Evolutionary conservation across 1,140 invertebrate genomes (phyloP).

Genomic region (Diorhabda sublineata): DNA sequence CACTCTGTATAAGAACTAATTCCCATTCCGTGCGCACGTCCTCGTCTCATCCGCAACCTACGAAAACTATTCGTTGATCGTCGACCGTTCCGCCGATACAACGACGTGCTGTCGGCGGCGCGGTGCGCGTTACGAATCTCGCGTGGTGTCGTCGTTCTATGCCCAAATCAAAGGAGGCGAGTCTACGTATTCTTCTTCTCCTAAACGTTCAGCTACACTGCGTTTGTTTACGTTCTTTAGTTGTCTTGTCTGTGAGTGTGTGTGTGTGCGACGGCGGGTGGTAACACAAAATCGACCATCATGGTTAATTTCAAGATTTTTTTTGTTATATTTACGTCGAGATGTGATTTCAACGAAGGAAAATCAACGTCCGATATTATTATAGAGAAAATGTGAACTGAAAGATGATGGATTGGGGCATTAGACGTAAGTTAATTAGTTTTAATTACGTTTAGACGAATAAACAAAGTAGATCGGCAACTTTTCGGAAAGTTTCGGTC

Average conservation of each 20-base stretch:
- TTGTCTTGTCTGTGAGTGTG: conserved; percentile 6
- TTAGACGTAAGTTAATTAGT: conserved; percentile 63
- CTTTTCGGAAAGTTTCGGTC: too few species aligned
- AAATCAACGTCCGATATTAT: neutral
- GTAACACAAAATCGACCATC: neutral
- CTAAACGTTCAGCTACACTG: neutral
- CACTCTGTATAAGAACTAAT: neutral
- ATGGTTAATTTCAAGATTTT: neutral
- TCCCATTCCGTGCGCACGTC: neutral
- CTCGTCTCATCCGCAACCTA: neutral
- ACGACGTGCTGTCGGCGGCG: neutral
- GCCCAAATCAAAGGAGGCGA: neutral
- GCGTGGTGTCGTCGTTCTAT: neutral
- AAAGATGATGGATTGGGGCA: conserved; percentile 73
- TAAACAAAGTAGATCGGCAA: too few species aligned
- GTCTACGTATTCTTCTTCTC: neutral
- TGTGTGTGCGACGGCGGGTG: neutral
- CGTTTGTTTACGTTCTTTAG: conserved; percentile 13
- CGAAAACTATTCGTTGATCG: conserved; percentile 13
- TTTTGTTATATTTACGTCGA: neutral
- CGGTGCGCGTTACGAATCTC: neutral
- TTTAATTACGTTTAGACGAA: neutral
- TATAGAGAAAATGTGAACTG: conserved; percentile 8
- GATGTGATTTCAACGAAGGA: too few species aligned
- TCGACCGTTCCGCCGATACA: neutral